Base-by-base conservation (phyloP, 1,140 invertebrate genomes). In the Holotrichia oblita region DNA sequence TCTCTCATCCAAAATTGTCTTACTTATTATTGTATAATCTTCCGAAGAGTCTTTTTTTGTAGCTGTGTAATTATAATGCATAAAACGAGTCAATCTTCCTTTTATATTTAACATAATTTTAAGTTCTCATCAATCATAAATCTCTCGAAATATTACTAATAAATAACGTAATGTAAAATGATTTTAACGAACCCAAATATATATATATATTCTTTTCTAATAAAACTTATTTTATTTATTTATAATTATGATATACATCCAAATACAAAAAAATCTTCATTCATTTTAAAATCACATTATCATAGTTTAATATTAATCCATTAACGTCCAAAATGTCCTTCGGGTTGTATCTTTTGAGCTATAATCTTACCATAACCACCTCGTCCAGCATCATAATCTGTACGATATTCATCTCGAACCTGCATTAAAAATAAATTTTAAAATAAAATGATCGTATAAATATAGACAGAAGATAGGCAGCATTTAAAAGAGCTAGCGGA, bases 351-450 rank as follows among this genome's bases (percentile, higher is more conserved):
- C 89, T 96, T 96, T 83, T 95, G 94, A 81, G 94, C 93, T 79
- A 98, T 92, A 78, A 98, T 94, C 89, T 98, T 98, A 27, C 97
- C 97, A 88, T 98, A 99, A 8, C 98, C 98, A 61, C 98, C 98
- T 87, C 98, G 89, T 0, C 98, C 98, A 77, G 94, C 92, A 87
- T 99, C 98, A 89, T 94, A 99, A 84, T 99, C 98, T 79, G 96
- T 98, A 87, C 98, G 90, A 85, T 99, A 99, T 90, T 99, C 98
- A 86, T 99, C 98, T 83, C 98, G 90, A 6, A 99, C 97, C 95
- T 97, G 83, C 64, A 80, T 77, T 73, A 74, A 6, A 34, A 34
- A 34, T 4, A 4, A 34, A 34, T 34, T 34, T 34, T 34, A 34
- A 4, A 34, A 34, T 4, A 34, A 1, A 34, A 34, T 34, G 27